Evolutionary conservation across 2,888 invertebrate genomes (phyloP), one percentile per base, ranked within the genome.

Genomic region (Lithophane ornitopus): DNA sequence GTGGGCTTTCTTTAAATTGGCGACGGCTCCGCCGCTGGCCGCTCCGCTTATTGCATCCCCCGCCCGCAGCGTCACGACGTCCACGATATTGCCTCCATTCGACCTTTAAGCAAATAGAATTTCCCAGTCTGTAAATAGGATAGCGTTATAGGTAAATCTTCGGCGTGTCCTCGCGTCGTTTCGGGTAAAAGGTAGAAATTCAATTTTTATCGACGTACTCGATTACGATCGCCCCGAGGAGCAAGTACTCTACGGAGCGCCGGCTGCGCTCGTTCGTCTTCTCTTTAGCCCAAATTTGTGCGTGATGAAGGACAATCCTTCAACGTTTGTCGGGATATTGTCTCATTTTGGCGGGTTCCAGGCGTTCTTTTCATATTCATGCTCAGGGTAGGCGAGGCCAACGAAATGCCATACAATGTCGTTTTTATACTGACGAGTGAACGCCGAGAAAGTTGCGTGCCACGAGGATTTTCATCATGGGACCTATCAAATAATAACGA

Each of bases 1-100:
- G 92, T 97, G 96, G 95, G 96, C 96, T 97, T 97, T 96, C 97
- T 97, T 97, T 96, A 96, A 97, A 97, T 97, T 96, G 96, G 95
- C 96, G 96, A 95, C 94, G 95, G 95, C 94, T 94, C 92, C 91
- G 93, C 89, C 91, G 93, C 95, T 95, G 93, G 94, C 94, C 96
- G 95, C 94, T 93, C 93, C 94, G 94, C 95, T 96, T 96, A 96
- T 96, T 96, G 96, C 96, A 94, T 94, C 95, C 94, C 94, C 93
- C 92, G 92, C 94, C 95, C 93, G 94, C 94, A 94, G 93, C 95
- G 94, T 91, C 94, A 93, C 95, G 93, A 93, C 95, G 95, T 93
- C 95, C 95, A 94, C 95, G 94, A 94, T 96, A 96, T 96, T 96
- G 96, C 96, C 94, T 96, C 94, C 92, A 91, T 94, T 95, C 95